A percentile compares a stretch with the other conserved stretches of the same genome.
Evolutionary conservation across 1,140 invertebrate genomes (phyloP).

Genomic region (Eueides isabella): DNA sequence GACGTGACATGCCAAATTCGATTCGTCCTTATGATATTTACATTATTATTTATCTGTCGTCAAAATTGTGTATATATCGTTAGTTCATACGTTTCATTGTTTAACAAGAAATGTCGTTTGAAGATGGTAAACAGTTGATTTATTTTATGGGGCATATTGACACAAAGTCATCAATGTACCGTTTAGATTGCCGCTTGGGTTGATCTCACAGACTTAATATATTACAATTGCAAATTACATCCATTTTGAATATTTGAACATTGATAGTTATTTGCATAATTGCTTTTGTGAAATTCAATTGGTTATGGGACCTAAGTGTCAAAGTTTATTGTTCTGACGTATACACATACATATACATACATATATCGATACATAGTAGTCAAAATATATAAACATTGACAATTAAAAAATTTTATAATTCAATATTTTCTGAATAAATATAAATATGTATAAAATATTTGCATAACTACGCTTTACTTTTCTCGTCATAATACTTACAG

Average conservation of each 20-base stretch:
- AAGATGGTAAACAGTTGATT: background rate
- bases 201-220: background rate
- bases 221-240: slow-evolving; percentile 3
- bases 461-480: too few species aligned
- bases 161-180: background rate
- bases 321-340: background rate
- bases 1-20: background rate
- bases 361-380: too few species aligned
- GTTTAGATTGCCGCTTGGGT: background rate
- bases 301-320: background rate
- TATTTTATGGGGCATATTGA: background rate
- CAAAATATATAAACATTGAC: too few species aligned
- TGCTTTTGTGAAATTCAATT: slow-evolving; percentile 1
- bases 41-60: slow-evolving; percentile 2
- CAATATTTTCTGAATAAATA: too few species aligned
- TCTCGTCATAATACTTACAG: background rate
- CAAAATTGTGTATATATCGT: slow-evolving; percentile 23
- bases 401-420: too few species aligned
- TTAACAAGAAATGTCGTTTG: background rate
- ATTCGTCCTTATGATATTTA: background rate
- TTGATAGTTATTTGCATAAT: slow-evolving; percentile 8
- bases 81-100: slow-evolving; percentile 11
- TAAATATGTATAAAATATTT: too few species aligned
- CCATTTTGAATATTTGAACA: slow-evolving; percentile 6
- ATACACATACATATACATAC: too few species aligned